Percentiles rank a stretch among this genome's conserved stretches.
Evolutionary conservation across 2,797 vertebrate genomes (phyloP).

Genomic region (Cyprinella venusta): DNA sequence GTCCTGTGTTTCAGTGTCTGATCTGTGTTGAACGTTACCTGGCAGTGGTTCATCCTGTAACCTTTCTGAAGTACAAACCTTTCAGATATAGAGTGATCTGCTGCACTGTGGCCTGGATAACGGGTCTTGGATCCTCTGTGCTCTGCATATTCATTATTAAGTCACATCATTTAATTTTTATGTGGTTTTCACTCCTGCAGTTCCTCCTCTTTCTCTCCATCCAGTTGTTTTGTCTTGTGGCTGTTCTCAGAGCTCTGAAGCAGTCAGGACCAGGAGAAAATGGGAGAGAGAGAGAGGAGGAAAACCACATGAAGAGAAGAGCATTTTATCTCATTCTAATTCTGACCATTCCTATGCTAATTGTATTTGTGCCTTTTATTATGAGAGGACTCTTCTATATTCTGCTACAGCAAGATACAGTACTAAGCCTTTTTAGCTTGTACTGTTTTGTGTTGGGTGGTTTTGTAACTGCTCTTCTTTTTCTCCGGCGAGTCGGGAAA

Average conservation of each 20-base stretch:
- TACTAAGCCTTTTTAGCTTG: background rate
- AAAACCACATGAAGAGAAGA: background rate
- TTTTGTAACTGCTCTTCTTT: background rate
- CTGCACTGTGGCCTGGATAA: too few species aligned
- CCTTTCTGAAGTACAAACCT: too few species aligned
- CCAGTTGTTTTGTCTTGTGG: background rate
- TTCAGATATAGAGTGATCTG: too few species aligned
- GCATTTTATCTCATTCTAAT: background rate
- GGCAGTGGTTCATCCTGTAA: too few species aligned
- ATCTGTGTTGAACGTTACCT: background rate
- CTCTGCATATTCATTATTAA: too few species aligned
- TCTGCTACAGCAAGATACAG: background rate
- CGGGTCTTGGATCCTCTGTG: too few species aligned
- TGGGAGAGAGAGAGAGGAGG: background rate
- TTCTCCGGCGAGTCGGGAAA: slow-evolving; percentile 6
- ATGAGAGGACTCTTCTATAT: background rate
- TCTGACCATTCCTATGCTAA: background rate
- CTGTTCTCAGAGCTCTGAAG: background rate
- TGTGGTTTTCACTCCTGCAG: too few species aligned
- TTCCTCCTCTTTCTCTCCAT: too few species aligned
- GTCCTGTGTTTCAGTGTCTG: background rate
- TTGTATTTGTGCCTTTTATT: background rate
- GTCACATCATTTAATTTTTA: too few species aligned
- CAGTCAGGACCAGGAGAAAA: background rate
- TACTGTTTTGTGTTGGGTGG: background rate